A percentile compares a stretch with the other conserved stretches of the same genome.
These are phyloP conservation scores for Sitobion miscanthi DNA, from an alignment of 1,140 invertebrate species.

Conservation along the genomic window DNA sequence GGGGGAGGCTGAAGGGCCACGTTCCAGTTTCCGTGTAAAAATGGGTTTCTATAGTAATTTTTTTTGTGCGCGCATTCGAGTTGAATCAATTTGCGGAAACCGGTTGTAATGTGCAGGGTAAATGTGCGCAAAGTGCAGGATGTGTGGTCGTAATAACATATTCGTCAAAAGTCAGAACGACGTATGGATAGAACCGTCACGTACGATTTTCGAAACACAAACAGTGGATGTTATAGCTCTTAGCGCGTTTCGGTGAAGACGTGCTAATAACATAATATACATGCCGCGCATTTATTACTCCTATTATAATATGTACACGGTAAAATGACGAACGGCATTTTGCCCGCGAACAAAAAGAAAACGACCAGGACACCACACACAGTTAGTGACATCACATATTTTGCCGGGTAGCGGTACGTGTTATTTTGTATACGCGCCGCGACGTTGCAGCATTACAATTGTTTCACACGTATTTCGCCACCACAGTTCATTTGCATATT, in stretches of 20 bases:
- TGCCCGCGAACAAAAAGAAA: not conserved
- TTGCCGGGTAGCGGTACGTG: conserved; percentile 30
- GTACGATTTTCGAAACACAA: not conserved
- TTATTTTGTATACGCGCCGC: not conserved
- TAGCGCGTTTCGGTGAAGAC: not conserved
- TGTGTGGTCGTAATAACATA: not conserved
- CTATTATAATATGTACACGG: not conserved
- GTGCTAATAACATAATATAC: not conserved
- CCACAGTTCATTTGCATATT: not conserved
- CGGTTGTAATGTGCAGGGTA: not conserved
- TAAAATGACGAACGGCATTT: not conserved
- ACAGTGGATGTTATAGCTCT: not conserved
- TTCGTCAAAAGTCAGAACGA: not conserved
- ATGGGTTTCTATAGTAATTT: not conserved
- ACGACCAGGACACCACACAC: not conserved
- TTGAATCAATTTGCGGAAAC: not conserved
- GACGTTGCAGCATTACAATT: conserved; percentile 11
- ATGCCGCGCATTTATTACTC: not conserved
- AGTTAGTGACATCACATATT: conserved; percentile 2
- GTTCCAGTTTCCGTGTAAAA: not conserved
- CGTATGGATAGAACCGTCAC: too few species aligned
- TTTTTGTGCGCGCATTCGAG: not conserved
- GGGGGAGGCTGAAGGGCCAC: not conserved
- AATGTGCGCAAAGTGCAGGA: not conserved
- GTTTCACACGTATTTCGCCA: conserved; percentile 38